Conservation (phyloP, 2,113 vertebrate species). For the human (Homo sapiens) region GRCh38 chr14:67492501-67493000, state of each 20-base stretch:
- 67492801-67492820: not conserved
- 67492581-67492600: not conserved
- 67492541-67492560: not conserved
- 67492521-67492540: not conserved
- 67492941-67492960: not conserved
- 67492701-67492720: conserved; percentile 25
- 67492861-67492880: not conserved
- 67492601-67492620: not conserved
- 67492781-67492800: not conserved
- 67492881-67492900: not conserved
- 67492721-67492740: not conserved
- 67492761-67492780: not conserved
- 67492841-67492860: not conserved
- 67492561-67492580: not conserved
- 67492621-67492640: not conserved
- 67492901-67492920: not conserved
- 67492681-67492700: not conserved
- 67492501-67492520: not conserved
- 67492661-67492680: not conserved
- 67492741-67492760: not conserved
- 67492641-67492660: not conserved
- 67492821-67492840: not conserved
- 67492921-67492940: not conserved
- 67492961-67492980: not conserved
- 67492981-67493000: not conserved